Evolutionary conservation across 1,140 invertebrate species (phyloP).

Genomic region (Himalopsyche phryganea): DNA sequence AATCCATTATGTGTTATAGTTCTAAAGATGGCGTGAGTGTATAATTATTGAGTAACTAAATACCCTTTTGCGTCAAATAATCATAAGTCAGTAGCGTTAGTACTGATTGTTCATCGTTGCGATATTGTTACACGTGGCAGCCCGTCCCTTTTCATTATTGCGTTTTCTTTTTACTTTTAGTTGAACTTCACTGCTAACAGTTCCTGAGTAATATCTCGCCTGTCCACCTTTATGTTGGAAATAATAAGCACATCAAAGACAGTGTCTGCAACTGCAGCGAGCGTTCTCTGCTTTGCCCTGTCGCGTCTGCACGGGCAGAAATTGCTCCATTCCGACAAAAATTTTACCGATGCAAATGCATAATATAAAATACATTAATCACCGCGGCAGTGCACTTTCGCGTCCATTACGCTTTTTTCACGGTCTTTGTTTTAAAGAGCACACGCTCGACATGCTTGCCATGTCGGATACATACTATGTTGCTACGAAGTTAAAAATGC

Average conservation of each 20-base stretch:
- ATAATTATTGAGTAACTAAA: no score
- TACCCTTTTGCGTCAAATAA: no score
- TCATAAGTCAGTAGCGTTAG: no score
- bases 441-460: not conserved
- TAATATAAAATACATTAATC: constrained; percentile 19
- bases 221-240: not conserved
- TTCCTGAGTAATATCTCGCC: not conserved
- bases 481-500: constrained; percentile 18
- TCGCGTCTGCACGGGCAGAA: not conserved
- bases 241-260: constrained; percentile 1
- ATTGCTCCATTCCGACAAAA: not conserved
- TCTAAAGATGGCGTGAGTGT: no score
- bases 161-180: no score
- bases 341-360: no score
- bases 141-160: no score
- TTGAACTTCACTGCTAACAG: no score
- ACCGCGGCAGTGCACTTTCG: constrained; percentile 7
- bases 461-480: not conserved
- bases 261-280: not conserved
- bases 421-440: constrained; percentile 18
- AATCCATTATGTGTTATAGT: no score
- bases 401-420: constrained; percentile 24
- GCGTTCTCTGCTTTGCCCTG: not conserved
- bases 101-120: no score
- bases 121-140: no score